phyloP scores from a whole-genome alignment of 2,797 vertebrate species.

The Chromis chromis region DNA sequence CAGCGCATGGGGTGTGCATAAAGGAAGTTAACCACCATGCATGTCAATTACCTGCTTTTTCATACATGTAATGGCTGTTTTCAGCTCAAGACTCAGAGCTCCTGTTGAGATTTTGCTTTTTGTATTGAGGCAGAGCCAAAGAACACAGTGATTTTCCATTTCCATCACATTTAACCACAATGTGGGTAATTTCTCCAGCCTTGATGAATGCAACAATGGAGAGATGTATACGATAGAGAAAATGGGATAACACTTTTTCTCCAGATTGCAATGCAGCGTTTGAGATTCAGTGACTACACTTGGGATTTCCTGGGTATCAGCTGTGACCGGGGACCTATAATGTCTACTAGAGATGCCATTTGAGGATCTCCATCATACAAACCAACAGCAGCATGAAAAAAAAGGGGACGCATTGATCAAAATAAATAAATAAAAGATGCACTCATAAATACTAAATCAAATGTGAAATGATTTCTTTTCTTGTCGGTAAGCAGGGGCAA shows the following conservation, averaged over 20 bases:
- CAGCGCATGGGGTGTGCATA: background rate
- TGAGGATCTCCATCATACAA: conserved; percentile 45
- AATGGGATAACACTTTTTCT: conserved; percentile 19
- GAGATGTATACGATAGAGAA: conserved; percentile 17
- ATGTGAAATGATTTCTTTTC: conserved; percentile 76
- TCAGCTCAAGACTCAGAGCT: background rate
- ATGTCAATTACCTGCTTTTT: conserved; percentile 21
- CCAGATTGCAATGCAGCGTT: conserved; percentile 35
- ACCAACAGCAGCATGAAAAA: conserved; percentile 50
- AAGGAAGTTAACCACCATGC: conserved; percentile 16
- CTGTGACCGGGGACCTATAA: conserved; percentile 33
- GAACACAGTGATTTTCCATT: conserved; percentile 48
- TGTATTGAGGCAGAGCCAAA: conserved; percentile 9
- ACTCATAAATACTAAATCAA: conserved; percentile 78
- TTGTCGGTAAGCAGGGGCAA: conserved; percentile 56
- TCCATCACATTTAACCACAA: conserved; percentile 52
- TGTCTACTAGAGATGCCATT: conserved; percentile 31
- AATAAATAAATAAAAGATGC: conserved; percentile 70
- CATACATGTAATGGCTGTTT: conserved; percentile 7
- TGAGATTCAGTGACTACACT: conserved; percentile 19
- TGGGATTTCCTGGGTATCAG: conserved; percentile 43
- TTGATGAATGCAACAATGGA: conserved; percentile 36
- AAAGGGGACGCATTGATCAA: conserved; percentile 56
- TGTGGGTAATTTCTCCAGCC: conserved; percentile 36
- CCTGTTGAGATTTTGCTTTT: conserved; percentile 24